Base-by-base conservation (phyloP, 2,113 vertebrate genomes). In the Phocoena phocoena region DNA sequence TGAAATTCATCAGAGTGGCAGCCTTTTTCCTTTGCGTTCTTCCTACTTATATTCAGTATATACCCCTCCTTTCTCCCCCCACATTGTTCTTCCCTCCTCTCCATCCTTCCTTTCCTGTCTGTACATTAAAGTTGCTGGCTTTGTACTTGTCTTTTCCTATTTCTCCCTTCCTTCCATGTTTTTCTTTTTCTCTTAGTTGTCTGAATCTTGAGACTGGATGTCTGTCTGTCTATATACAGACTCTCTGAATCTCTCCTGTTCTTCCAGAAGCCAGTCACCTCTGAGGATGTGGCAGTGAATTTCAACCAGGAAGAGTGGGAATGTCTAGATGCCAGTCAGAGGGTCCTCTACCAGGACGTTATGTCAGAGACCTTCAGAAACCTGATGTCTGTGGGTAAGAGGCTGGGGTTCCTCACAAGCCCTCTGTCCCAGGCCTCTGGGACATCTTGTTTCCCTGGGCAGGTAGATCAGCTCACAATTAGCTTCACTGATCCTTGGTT, bases 301-400 rank as follows among this genome's bases (percentile, higher is more conserved):
- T 97, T 98, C 93, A 96, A 95, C 36, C 92, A 60, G 28, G 95
- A 98, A 55, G 97, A 97, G 62, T 97, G 97, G 98, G 60, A 84
- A 3, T 96, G 36, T 77, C 87, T 97, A 17, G 80, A 88, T 93
- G 36, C 44, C 44, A 17, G 36, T 12, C 97, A 97, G 92, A 97
- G 62, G 87, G 63, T 21, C 68, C 92, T 98, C 63, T 96, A 98
- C 65, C 23, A 36, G 44, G 90, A 97, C 1, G 96, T 97, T 41
- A 96, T 97, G 96, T 93, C 83, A 2, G 97, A 98, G 80, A 96
- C 58, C 90, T 55, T 95, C 41, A 87, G 28, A 86, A 97, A 95
- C 83, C 62, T 97, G 38, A 9, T 74, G 15, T 97, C 68, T 89
- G 89, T 98, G 58, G 97, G 98, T 97, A 82, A 97, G 97, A 71